These are phyloP conservation scores for Thamnaconus septentrionalis DNA, from an alignment of 2,113 vertebrate genomes.

Conservation along the genomic window DNA sequence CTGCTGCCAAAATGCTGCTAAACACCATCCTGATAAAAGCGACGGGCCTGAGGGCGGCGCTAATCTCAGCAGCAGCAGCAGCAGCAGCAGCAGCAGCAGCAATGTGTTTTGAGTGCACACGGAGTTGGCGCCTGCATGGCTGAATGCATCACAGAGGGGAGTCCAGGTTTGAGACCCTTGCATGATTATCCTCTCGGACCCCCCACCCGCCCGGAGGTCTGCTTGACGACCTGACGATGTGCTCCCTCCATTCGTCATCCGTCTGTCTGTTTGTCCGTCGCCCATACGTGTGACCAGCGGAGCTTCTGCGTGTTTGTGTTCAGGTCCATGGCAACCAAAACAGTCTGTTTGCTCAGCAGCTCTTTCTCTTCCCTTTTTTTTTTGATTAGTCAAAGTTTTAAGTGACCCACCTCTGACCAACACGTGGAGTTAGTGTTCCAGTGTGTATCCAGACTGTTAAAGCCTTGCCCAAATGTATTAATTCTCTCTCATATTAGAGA, in stretches of 20 bases:
- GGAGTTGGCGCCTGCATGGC: conserved; percentile 61
- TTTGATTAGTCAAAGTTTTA: not conserved
- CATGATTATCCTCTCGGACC: conserved; percentile 40
- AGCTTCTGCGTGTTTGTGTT: conserved; percentile 32
- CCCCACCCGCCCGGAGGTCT: not conserved
- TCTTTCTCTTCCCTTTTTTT: not conserved
- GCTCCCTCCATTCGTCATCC: conserved; percentile 3
- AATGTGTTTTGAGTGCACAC: conserved; percentile 54
- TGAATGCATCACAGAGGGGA: conserved; percentile 40
- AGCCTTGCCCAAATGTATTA: too few relatives aligned
- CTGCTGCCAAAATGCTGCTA: not conserved
- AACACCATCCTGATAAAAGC: not conserved
- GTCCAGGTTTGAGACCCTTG: conserved; percentile 29
- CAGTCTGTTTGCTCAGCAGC: conserved; percentile 1
- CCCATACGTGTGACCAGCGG: conserved; percentile 28
- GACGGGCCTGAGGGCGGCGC: not conserved
- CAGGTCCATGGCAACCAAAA: conserved; percentile 34
- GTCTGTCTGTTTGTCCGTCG: conserved; percentile 16
- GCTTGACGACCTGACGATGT: conserved; percentile 37
- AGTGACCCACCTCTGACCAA: too few relatives aligned
- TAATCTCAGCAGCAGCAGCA: conserved; percentile 21
- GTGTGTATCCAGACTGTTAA: too few relatives aligned
- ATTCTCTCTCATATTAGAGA: too few relatives aligned
- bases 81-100: conserved; percentile 14
- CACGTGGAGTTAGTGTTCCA: too few relatives aligned